These are phyloP conservation scores for Neoitamus cyanurus DNA, from an alignment of 2,888 invertebrate genomes.

Conservation along the genomic window DNA sequence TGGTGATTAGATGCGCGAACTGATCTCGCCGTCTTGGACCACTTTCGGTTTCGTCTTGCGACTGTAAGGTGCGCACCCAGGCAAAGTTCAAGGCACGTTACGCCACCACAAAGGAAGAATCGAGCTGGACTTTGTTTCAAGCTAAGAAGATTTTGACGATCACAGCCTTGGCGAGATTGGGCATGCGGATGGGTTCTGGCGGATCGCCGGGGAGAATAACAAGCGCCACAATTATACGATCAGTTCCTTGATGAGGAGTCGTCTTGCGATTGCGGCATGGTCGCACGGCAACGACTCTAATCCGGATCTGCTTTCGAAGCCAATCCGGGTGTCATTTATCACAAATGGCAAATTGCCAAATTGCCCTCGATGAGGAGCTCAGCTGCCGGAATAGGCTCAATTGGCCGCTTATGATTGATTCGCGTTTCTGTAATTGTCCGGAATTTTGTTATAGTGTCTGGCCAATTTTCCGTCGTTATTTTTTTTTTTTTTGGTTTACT, in stretches of 20 bases:
- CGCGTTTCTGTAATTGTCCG: neutral
- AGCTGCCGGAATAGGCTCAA: neutral
- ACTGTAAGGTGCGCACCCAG: neutral
- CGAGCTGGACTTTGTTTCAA: neutral
- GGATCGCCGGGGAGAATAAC: neutral
- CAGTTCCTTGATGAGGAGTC: neutral
- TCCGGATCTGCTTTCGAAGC: neutral
- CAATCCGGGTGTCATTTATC: neutral
- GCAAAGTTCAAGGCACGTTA: slow-evolving; percentile 19
- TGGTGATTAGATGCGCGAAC: neutral
- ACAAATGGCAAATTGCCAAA: neutral
- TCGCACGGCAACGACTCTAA: neutral
- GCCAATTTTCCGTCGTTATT: neutral
- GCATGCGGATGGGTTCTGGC: neutral
- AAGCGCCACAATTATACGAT: neutral
- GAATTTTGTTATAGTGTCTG: neutral
- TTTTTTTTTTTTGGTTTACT: neutral
- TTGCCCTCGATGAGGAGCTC: neutral
- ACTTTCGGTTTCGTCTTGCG: neutral
- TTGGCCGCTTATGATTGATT: neutral
- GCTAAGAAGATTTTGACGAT: neutral
- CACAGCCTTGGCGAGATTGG: neutral
- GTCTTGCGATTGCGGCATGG: neutral
- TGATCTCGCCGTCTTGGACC: neutral
- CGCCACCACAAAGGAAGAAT: neutral